Evolutionary conservation across 64 coral and sea anemone genomes (phyloP).

Genomic region (Acropora tenuis): DNA sequence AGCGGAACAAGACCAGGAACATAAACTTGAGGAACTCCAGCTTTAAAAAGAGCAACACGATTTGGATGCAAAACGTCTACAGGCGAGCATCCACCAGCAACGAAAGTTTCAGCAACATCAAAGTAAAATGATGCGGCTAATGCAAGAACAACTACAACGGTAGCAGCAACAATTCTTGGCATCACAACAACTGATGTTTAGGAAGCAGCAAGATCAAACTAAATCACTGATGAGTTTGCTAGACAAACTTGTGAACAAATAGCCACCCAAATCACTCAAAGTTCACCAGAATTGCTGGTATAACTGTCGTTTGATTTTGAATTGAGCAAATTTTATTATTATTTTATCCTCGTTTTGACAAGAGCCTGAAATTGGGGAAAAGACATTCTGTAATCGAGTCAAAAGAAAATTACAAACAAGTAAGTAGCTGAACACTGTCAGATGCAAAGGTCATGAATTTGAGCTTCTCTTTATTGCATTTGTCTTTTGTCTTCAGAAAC

Average conservation of each 20-base stretch:
- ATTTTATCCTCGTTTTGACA: slow-evolving; percentile 15
- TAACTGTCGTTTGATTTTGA: slow-evolving; percentile 13
- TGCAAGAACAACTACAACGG: slow-evolving; percentile 15
- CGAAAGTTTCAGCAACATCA: slow-evolving; percentile 56
- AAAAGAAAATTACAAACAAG: slow-evolving; percentile 11
- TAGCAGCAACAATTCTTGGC: slow-evolving; percentile 26
- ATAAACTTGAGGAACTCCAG: slow-evolving; percentile 39
- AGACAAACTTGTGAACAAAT: slow-evolving; percentile 27
- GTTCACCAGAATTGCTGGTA: neutral
- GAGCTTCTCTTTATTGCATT: neutral
- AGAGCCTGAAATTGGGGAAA: neutral
- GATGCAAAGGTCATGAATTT: neutral
- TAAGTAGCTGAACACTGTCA: slow-evolving; percentile 13
- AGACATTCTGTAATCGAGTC: neutral
- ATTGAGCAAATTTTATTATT: neutral
- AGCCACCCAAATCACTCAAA: neutral
- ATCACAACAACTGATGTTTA: slow-evolving; percentile 36
- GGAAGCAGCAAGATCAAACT: slow-evolving; percentile 49
- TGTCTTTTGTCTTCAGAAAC: slow-evolving; percentile 25
- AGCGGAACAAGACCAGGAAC: slow-evolving; percentile 21
- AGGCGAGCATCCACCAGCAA: slow-evolving; percentile 37
- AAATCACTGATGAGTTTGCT: slow-evolving; percentile 50
- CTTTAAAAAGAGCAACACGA: slow-evolving; percentile 50
- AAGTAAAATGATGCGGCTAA: slow-evolving; percentile 39
- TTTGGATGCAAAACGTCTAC: slow-evolving; percentile 27